A percentile compares a stretch with the other conserved stretches of the same genome.
phyloP scores from a whole-genome alignment of 2,113 vertebrate species.

The sheep (Ovis aries) region DNA sequence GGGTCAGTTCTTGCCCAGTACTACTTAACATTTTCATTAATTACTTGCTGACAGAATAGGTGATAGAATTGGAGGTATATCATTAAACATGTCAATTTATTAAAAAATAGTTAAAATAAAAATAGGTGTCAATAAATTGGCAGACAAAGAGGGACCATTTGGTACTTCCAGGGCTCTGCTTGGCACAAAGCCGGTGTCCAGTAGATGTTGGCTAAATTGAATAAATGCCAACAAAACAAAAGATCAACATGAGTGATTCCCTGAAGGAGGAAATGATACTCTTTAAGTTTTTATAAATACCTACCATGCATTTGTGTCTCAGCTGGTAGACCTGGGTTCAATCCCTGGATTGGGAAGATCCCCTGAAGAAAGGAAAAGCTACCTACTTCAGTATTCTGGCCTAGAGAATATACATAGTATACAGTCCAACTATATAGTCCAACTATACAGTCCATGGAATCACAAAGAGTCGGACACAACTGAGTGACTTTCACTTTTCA shows the following conservation, averaged over 20 bases:
- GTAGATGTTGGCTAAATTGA: neutral
- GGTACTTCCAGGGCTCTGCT: neutral
- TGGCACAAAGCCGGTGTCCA: neutral
- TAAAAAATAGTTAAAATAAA: slow-evolving; percentile 24
- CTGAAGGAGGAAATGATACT: neutral
- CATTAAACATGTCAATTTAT: slow-evolving; percentile 47
- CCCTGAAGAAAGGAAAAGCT: neutral
- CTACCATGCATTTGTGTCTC: neutral
- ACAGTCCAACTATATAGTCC: too few relatives aligned
- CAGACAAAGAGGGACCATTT: neutral
- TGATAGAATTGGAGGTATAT: slow-evolving; percentile 13
- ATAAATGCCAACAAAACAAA: slow-evolving; percentile 18
- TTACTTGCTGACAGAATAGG: slow-evolving; percentile 39
- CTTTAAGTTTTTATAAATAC: neutral
- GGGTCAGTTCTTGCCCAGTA: slow-evolving; percentile 27
- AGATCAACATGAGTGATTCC: neutral
- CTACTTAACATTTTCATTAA: slow-evolving; percentile 59
- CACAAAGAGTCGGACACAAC: neutral
- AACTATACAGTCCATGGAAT: neutral
- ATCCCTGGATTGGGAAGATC: neutral
- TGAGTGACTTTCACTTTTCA: neutral
- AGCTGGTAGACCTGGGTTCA: neutral
- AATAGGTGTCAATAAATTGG: slow-evolving; percentile 25
- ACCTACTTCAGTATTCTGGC: neutral
- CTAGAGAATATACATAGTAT: neutral